Evolutionary conservation across 1,140 invertebrate genomes (phyloP).

Genomic region (Vollenhovia emeryi): DNA sequence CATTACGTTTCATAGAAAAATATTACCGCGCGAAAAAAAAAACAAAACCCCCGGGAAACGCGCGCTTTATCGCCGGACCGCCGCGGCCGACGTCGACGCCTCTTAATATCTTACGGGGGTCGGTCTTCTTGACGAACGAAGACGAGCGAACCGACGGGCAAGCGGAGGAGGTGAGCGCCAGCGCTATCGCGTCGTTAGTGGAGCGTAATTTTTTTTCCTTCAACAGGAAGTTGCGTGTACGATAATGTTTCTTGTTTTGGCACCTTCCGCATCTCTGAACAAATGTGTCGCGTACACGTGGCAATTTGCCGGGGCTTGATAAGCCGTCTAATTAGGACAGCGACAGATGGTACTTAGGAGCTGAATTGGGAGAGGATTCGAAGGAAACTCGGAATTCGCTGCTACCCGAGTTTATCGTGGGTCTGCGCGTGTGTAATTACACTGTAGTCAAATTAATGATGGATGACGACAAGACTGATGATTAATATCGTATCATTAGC

Average conservation of each 20-base stretch:
- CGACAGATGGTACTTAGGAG: conserved; percentile 65
- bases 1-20: conserved; percentile 60
- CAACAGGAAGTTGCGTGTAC: background rate
- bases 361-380: conserved; percentile 32
- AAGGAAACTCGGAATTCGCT: conserved; percentile 35
- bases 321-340: conserved; percentile 69
- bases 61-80: background rate
- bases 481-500: background rate
- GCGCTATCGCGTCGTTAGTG: conserved; percentile 2
- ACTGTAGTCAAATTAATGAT: conserved; percentile 18
- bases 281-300: conserved; percentile 36
- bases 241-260: conserved; percentile 49
- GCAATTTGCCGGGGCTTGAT: conserved; percentile 63
- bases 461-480: conserved; percentile 4
- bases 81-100: background rate
- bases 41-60: too few relatives aligned
- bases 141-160: background rate
- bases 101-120: conserved; percentile 6
- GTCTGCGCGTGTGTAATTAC: conserved; percentile 35
- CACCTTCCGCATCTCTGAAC: conserved; percentile 17
- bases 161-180: background rate
- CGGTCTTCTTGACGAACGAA: background rate
- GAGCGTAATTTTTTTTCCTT: background rate
- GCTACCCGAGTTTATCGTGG: conserved; percentile 34
- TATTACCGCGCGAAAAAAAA: conserved; percentile 16